Percentiles rank a stretch among this genome's conserved stretches.
Evolutionary conservation across 2,888 invertebrate species (phyloP).

Genomic region (Ectobius pallidus): DNA sequence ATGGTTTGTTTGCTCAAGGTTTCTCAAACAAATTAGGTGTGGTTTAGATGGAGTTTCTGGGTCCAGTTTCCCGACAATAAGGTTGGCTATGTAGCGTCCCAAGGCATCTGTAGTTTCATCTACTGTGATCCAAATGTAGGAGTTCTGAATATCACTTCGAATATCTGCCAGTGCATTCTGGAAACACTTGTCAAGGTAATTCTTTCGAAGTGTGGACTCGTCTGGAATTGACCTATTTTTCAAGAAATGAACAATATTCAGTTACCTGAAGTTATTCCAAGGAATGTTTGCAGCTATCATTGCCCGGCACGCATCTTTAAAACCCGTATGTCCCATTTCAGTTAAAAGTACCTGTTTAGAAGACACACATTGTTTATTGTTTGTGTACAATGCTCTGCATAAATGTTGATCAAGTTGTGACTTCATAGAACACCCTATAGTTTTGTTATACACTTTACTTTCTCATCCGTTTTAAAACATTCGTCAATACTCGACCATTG

Average conservation of each 20-base stretch:
- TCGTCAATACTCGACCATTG: too few species aligned
- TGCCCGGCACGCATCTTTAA: not conserved
- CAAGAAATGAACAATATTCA: not conserved
- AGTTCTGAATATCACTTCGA: conserved; percentile 40
- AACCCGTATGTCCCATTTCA: not conserved
- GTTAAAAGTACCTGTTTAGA: not conserved
- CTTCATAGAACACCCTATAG: too few species aligned
- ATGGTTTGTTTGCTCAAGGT: too few species aligned
- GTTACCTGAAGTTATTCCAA: not conserved
- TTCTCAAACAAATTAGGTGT: too few species aligned
- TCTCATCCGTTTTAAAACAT: too few species aligned
- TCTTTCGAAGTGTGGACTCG: conserved; percentile 43
- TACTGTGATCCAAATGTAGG: conserved; percentile 44
- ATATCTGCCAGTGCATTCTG: conserved; percentile 37
- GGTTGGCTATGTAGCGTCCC: conserved; percentile 41
- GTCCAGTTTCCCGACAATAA: conserved; percentile 45
- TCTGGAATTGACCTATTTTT: conserved; percentile 35
- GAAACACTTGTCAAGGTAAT: conserved; percentile 40
- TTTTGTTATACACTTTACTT: too few species aligned
- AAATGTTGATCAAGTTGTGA: too few species aligned
- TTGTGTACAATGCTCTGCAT: too few species aligned
- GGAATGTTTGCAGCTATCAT: not conserved
- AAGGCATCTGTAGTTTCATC: conserved; percentile 43
- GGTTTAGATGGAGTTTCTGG: too few species aligned
- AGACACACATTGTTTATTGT: too few species aligned